Base-by-base conservation (phyloP, 2,888 invertebrate species). In the Macrosoma leucophasiata region DNA sequence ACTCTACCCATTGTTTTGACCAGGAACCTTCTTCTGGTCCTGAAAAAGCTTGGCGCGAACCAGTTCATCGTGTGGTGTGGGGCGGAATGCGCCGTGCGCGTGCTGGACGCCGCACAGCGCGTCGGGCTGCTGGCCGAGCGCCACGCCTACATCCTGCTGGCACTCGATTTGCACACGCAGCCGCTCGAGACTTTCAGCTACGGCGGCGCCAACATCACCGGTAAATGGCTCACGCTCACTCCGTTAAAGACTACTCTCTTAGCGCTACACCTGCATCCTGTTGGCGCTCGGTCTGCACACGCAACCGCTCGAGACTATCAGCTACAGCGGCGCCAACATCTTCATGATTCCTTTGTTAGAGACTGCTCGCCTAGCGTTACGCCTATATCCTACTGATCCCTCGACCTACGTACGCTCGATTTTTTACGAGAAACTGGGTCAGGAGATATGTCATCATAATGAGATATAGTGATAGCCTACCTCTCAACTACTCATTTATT, bases 281-380 rank as follows among this genome's bases (percentile, higher is more conserved):
- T 17, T 17, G 17, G 4, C 7, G 17, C 17, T 17, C 7, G 81
- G 78, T 59, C 53, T 74, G 55, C 76, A 74, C 59, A 71, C 71
- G 40, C 56, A 41, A 39, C 33, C 43, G 29, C 67, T 78, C 14
- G 50, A 48, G 54, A 50, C 17, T 7, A 74, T 59, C 64, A 77
- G 77, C 57, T 62, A 79, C 60, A 76, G 78, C 44, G 78, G 77
- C 30, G 78, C 78, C 40, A 78, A 79, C 55, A 45, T 79, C 43
- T n/a, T n/a, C n/a, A 13, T 34, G 46, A 27, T 4, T 3, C 6
- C 17, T 13, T 11, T 22, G 7, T 17, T 17, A 5, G 7, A 17
- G 4, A 17, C 4, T 5, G 4, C 7, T 17, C 7, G 4, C 4
- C 7, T 5, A 5, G 17, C 17, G 7, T 7, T 17, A 17, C 17